Conservation (phyloP, 2,888 invertebrate genomes). For the Stramonita haemastoma region DNA sequence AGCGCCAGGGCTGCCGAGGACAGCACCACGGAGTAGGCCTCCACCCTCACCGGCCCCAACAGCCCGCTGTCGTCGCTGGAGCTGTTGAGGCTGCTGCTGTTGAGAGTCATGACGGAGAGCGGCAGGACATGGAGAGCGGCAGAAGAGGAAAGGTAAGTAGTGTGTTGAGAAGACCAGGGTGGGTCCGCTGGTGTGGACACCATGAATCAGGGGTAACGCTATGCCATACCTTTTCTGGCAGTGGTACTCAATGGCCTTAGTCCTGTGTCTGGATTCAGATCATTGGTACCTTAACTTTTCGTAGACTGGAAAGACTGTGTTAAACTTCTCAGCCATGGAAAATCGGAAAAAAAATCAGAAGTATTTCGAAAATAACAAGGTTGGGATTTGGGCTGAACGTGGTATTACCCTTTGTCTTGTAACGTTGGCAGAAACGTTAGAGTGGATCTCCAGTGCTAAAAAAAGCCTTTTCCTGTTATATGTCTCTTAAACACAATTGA, state of each 20-base stretch:
- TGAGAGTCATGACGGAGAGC: background rate
- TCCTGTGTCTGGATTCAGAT: too few relatives aligned
- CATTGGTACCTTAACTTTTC: too few relatives aligned
- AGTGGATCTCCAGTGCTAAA: too few relatives aligned
- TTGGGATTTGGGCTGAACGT: too few relatives aligned
- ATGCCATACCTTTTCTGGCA: background rate
- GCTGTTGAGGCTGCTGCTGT: slow-evolving; percentile 28
- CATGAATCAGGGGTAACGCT: background rate
- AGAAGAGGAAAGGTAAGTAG: background rate
- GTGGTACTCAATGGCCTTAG: background rate
- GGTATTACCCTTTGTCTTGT: too few relatives aligned
- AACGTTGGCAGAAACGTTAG: too few relatives aligned
- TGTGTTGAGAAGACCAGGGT: background rate
- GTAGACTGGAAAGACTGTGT: too few relatives aligned
- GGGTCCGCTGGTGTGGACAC: background rate
- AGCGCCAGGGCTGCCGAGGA: slow-evolving; percentile 63
- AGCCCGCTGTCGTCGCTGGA: background rate
- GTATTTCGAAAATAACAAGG: too few relatives aligned
- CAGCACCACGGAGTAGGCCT: slow-evolving; percentile 66
- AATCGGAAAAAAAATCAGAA: too few relatives aligned
- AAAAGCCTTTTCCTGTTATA: too few relatives aligned
- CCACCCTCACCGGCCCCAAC: slow-evolving; percentile 50
- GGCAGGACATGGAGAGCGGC: background rate
- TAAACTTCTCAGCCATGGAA: too few relatives aligned
- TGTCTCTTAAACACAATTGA: too few relatives aligned